Base-by-base conservation (phyloP, 2,888 invertebrate species). In the Synergus japonicus region DNA sequence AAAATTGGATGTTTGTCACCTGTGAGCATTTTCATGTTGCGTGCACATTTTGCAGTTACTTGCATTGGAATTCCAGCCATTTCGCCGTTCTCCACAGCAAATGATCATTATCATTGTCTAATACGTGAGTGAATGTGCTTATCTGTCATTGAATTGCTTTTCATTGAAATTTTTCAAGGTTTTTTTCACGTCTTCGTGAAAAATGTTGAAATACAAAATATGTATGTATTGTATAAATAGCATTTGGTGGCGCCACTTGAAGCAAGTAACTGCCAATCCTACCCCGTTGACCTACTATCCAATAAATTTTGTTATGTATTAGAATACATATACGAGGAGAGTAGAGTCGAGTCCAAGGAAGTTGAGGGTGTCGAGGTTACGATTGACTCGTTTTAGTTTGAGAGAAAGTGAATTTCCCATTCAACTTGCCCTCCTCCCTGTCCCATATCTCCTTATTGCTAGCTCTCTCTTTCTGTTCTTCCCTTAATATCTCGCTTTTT, bases 301-400 rank as follows among this genome's bases (percentile, higher is more conserved):
- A 69, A 29, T 69, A 49, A 49, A 46, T 22, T 49, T 49, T 69
- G 22, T 29, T 29, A 10, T 69, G 49, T 22, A 22, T 69, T 49
- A 37, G 69, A 69, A 69, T 69, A 18, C 29, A 49, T 3, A 49
- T 15, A 49, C 22, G 69, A 29, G 49, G 54, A 54, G 66, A 37
- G 60, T n/a, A 49, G 67, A 73, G 60, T 18, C 69, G 44, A 73
- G 46, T 60, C 46, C 41, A 77, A 73, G 64, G 83, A 65, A 80
- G 76, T 77, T 80, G 83, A 78, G 79, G 83, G 83, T 83, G 83
- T 78, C 80, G 83, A 83, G 81, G 83, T 83, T 83, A 79, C 78
- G 78, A 73, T 73, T 73, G 69, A 73, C 69, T 73, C 49, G 69
- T 73, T 73, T 73, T n/a, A 73, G 49, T 49, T 73, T 54, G 49